A percentile compares a stretch with the other conserved stretches of the same genome.
These are phyloP conservation scores for Cinclus cinclus DNA, from an alignment of 2,113 vertebrate genomes.

Conservation along the genomic window DNA sequence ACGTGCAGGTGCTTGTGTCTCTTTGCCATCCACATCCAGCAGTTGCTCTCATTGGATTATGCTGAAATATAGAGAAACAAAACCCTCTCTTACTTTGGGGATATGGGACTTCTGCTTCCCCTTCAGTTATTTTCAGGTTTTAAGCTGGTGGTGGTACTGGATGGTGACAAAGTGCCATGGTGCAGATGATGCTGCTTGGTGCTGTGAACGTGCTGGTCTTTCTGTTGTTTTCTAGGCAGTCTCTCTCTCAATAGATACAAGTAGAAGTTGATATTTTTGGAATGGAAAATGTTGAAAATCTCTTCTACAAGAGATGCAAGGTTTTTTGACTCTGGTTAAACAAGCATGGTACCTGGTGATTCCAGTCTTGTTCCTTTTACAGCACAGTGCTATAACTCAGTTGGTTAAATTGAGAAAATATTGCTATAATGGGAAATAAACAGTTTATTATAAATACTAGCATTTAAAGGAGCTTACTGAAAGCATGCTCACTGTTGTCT, in stretches of 20 bases:
- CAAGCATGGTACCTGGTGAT: not conserved
- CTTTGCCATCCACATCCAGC: not conserved
- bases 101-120: not conserved
- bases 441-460: not conserved
- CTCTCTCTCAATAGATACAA: rapidly evolving
- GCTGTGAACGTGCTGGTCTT: not conserved
- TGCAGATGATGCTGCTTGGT: not conserved
- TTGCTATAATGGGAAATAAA: not conserved
- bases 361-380: not conserved
- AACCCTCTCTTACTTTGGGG: not conserved
- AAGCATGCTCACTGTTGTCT: not conserved
- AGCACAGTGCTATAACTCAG: not conserved
- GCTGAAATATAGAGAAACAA: not conserved
- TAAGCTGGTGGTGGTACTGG: not conserved
- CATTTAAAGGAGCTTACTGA: not conserved
- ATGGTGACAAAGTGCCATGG: too few relatives aligned
- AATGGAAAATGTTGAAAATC: not conserved
- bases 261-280: not conserved
- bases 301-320: not conserved
- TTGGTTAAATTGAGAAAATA: not conserved
- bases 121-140: not conserved
- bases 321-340: not conserved
- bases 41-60: not conserved
- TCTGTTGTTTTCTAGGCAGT: not conserved
- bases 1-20: not conserved